A percentile compares a stretch with the other conserved stretches of the same genome.
Evolutionary conservation across 2,888 invertebrate species (phyloP).

Genomic region (Lamellibrachia satsuma): DNA sequence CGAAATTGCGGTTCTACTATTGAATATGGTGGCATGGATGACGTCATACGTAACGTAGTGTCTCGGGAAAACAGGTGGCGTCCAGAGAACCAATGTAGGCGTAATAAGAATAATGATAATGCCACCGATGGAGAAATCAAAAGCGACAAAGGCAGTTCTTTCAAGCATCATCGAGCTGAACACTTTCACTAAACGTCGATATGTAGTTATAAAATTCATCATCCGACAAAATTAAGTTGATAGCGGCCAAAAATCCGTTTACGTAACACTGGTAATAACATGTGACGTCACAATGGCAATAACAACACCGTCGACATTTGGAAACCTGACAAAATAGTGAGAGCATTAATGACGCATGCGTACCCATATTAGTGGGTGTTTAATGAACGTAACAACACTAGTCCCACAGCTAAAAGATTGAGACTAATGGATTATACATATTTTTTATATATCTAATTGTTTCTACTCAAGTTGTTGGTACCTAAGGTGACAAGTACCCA

Average conservation of each 20-base stretch:
- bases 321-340: neutral
- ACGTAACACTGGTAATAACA: neutral
- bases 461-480: no score
- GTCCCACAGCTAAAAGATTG: neutral
- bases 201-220: neutral
- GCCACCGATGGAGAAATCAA: no score
- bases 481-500: no score
- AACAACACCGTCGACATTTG: neutral
- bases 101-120: neutral
- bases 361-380: neutral
- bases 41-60: conserved; percentile 10
- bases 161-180: neutral
- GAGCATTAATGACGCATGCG: neutral
- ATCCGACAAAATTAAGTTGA: neutral
- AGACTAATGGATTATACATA: neutral
- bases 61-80: neutral
- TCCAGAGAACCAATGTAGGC: neutral
- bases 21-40: neutral
- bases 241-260: neutral
- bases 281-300: neutral
- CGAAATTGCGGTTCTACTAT: neutral
- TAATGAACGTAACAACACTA: neutral
- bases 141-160: no score
- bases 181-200: neutral
- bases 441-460: no score